Base-by-base conservation (phyloP, 2,113 vertebrate species). In the Arenaria interpres region DNA sequence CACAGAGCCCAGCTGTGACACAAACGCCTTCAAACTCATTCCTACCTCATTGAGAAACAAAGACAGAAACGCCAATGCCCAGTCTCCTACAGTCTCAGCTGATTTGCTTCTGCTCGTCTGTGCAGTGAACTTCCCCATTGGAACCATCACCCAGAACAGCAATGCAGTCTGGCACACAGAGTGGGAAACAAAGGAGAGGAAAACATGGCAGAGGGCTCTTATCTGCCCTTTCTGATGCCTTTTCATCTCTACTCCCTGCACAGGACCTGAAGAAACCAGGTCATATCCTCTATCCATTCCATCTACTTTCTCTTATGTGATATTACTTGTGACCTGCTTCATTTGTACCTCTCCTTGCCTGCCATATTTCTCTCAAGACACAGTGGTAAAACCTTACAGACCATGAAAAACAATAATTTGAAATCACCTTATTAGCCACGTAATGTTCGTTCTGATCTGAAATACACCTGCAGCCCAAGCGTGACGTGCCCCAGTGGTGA, bases 381-480 rank as follows among this genome's bases (percentile, higher is more conserved):
- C 5, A n/a, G 54, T 35, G 33, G 24, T 54, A 35, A 39, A 77
- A n/a, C 33, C n/a, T 64, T 24, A 6, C 43, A 76, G 37, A 24
- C 17, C n/a, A 32, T n/a, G 51, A 54, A 20, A 63, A 73, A 3
- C 6, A 30, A 22, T 8, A 1, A 32, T 17, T 6, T 60, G 28
- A 46, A 62, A n/a, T 37, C 28, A 24, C 14, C 5, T 68, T 46
- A 22, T 46, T 11, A 63, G 62, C 32, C 22, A 27, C 0, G 0
- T 10, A 50, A 56, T 7, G 20, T 7, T 56, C 35, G 2, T 46
- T 41, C 39, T 33, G 37, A 16, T 24, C 50, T 14, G 68, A 71
- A 48, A 4, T 30, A 33, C 16, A 5, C 9, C 12, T 22, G 15
- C 3, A 78, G n/a, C 39, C 30, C 33, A 37, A 4, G 6, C 0